Evolutionary conservation across 2,797 vertebrate species (phyloP), one percentile per base, ranked within the genome.

Genomic region (Lerista edwardsae): DNA sequence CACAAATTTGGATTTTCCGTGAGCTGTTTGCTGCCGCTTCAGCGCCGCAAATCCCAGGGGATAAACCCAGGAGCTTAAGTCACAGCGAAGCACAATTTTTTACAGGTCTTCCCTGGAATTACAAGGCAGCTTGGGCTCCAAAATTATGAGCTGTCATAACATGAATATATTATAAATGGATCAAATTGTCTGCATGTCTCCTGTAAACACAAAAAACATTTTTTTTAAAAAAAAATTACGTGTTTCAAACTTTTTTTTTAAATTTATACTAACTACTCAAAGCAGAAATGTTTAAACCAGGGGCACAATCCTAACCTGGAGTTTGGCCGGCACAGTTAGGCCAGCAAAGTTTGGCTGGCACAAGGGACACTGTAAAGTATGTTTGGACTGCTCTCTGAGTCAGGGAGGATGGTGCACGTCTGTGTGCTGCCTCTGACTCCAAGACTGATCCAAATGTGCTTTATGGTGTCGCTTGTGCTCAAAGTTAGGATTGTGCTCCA

Each of bases 61-160:
- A 73, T 79, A 77, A 86, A 86, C 73, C 1, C 61, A 81, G 71
- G 2, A 47, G 51, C 27, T n/a, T 64, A 69, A 71, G 83, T 78
- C 75, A 64, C 3, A 57, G 11, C 75, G 21, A 4, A 17, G 6
- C 9, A 6, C 59, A 41, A 9, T 76, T 21, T 62, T 44, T 36
- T 15, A 55, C 34, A 59, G 2, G 29, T 14, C 76, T 1, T 0
- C 55, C 11, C 15, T 15, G 1, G 67, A 6, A 44, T 3, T n/a
- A 2, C 55, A 39, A 17, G 39, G 2, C 62, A 65, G 3, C 77
- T 61, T 61, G n/a, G 47, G 44, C 21, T 80, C 27, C 27, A 36
- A 51, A 55, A 4, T 4, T 0, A 0, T 17, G 36, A 86, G 1
- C 7, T 55, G 21, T 76, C 9, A n/a, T 14, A 5, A 4, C 8